Conservation (phyloP, 2,113 vertebrate species). For the Oreochromis spilurus region DNA sequence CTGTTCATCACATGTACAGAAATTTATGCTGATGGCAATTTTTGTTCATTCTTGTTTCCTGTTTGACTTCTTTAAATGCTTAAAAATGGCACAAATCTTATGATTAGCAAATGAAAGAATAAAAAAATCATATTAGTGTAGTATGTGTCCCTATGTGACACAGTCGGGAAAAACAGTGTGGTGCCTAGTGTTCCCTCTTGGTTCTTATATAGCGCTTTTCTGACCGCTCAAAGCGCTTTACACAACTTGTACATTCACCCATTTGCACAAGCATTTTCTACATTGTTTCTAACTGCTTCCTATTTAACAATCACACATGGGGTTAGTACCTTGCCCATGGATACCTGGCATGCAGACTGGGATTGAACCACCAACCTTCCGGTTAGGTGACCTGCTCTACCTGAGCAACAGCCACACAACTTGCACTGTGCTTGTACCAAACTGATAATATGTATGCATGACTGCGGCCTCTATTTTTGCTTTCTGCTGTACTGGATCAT, state of each 20-base stretch:
- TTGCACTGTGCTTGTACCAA: background rate
- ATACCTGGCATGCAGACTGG: background rate
- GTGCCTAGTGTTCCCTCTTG: background rate
- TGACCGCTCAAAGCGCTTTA: background rate
- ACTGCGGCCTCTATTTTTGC: background rate
- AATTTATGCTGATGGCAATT: background rate
- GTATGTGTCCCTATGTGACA: background rate
- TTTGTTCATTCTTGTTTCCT: background rate
- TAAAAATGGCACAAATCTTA: background rate
- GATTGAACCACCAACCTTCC: background rate
- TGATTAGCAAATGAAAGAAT: background rate
- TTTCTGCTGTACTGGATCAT: background rate
- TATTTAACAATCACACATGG: background rate
- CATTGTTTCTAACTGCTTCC: background rate
- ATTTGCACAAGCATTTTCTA: background rate
- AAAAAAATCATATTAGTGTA: rapidly evolving
- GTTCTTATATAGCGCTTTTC: background rate
- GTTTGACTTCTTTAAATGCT: background rate
- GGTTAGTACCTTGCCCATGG: background rate
- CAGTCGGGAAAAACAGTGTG: rapidly evolving
- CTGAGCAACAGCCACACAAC: background rate
- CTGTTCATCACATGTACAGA: background rate
- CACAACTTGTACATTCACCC: background rate
- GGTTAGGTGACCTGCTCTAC: background rate
- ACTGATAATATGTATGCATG: background rate